Evolutionary conservation across 2,888 invertebrate genomes (phyloP).

Genomic region (Rotaria socialis): DNA sequence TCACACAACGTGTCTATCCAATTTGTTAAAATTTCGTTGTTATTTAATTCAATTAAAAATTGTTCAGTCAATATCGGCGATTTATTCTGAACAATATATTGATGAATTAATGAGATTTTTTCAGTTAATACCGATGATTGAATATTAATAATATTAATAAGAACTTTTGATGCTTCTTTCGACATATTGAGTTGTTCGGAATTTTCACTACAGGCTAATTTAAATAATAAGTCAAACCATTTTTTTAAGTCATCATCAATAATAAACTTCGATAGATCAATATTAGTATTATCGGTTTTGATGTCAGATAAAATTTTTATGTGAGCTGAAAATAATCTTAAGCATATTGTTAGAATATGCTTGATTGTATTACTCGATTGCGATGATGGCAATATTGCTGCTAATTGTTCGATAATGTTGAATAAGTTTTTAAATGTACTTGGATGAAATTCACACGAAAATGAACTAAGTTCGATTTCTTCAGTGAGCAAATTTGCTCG

Average conservation of each 20-base stretch:
- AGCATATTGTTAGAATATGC: not conserved
- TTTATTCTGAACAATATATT: not conserved
- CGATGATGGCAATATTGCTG: not conserved
- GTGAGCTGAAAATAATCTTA: not conserved
- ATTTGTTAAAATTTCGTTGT: not conserved
- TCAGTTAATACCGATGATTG: not conserved
- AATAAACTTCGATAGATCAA: not conserved
- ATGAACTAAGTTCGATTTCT: not conserved
- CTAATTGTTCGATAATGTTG: not conserved
- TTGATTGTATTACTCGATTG: no score
- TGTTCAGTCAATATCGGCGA: not conserved
- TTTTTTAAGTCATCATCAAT: not conserved
- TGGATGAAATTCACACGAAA: not conserved
- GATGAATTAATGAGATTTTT: not conserved
- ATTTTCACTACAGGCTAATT: not conserved
- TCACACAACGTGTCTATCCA: not conserved
- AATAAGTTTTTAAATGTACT: not conserved
- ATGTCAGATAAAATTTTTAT: not conserved
- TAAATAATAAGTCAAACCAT: not conserved
- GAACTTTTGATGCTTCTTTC: not conserved
- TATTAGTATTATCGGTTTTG: not conserved
- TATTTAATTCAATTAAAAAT: not conserved
- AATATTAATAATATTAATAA: not conserved
- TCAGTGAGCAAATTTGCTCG: no score
- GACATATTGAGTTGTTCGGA: not conserved